Evolutionary conservation across 2,113 vertebrate species (phyloP).

Genomic region (human (Homo sapiens)): GRCh38 chr7:29244001-29244500

Average conservation of each 20-base stretch:
- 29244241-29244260: not conserved
- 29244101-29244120: conserved; percentile 45
- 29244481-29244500: not conserved
- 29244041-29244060: conserved; percentile 74
- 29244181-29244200: not conserved
- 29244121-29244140: not conserved
- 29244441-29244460: not conserved
- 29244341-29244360: not conserved
- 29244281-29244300: not conserved
- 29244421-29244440: not conserved
- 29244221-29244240: not conserved
- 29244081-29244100: not conserved
- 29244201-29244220: conserved; percentile 44
- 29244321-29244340: not conserved
- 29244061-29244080: conserved; percentile 49
- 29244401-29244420: not conserved
- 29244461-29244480: not conserved
- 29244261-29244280: not conserved
- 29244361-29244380: not conserved
- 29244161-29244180: not conserved
- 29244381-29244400: not conserved
- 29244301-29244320: fast-evolving
- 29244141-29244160: not conserved
- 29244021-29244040: conserved; percentile 67
- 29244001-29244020: conserved; percentile 79